Conservation (phyloP, 2,113 vertebrate genomes). For the Phylloscopus trochilus region DNA sequence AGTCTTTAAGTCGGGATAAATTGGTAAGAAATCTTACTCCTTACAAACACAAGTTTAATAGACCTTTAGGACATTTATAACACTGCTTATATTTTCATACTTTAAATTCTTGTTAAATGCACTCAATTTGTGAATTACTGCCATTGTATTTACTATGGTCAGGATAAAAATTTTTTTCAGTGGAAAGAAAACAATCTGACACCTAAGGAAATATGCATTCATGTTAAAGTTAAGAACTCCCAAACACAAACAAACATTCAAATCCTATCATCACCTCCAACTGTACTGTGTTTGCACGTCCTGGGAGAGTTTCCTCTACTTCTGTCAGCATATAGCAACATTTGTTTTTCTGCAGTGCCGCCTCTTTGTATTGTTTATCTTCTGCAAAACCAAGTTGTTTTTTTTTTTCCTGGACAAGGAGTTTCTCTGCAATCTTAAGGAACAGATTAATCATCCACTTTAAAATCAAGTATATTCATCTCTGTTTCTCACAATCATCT, state of each 20-base stretch:
- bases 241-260: background rate
- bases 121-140: background rate
- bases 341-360: background rate
- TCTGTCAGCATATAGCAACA: background rate
- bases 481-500: background rate
- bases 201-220: background rate
- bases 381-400: background rate
- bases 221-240: background rate
- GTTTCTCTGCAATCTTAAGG: background rate
- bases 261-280: background rate
- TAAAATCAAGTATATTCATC: background rate
- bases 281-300: background rate
- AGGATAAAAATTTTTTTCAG: background rate
- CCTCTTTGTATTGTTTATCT: background rate
- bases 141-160: background rate
- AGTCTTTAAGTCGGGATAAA: background rate
- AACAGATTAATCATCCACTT: background rate
- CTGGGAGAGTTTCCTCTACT: background rate
- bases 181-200: background rate
- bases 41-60: background rate
- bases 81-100: background rate
- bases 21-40: background rate
- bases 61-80: background rate
- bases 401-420: background rate
- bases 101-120: background rate